These are phyloP conservation scores for Drosophila nigromelanica DNA, from an alignment of 1,140 invertebrate species.

Conservation along the genomic window DNA sequence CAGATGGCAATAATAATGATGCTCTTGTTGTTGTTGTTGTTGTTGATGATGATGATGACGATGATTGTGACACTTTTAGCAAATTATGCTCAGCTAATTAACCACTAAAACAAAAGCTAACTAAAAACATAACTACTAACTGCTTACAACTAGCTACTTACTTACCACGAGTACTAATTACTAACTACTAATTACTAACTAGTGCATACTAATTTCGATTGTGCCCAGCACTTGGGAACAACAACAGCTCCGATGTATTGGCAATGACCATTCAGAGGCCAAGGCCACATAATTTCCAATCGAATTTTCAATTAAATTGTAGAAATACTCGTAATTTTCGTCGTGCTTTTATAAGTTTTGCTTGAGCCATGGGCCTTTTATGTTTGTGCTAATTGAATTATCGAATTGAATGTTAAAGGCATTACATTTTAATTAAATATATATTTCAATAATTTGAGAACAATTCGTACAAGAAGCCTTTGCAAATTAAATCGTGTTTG, in stretches of 20 bases:
- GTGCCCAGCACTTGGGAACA: background rate
- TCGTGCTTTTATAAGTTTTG: constrained; percentile 49
- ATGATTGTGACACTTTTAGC: constrained; percentile 28
- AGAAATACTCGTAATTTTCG: constrained; percentile 32
- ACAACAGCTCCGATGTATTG: constrained; percentile 7
- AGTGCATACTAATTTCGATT: constrained; percentile 3
- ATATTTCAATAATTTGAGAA: constrained; percentile 6
- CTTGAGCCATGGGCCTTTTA: constrained; percentile 35
- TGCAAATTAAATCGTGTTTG: constrained; percentile 29
- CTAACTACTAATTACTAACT: background rate
- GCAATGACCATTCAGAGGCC: constrained; percentile 26
- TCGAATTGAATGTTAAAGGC: constrained; percentile 26
- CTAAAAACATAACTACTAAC: constrained; percentile 26
- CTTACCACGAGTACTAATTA: constrained; percentile 12
- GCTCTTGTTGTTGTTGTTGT: constrained; percentile 38
- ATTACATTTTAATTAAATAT: constrained; percentile 27
- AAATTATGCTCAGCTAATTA: constrained; percentile 29
- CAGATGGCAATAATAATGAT: constrained; percentile 38
- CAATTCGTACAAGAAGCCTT: constrained; percentile 15
- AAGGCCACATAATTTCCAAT: constrained; percentile 32
- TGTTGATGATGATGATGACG: constrained; percentile 58
- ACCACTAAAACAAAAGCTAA: no score
- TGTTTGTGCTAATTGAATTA: constrained; percentile 26
- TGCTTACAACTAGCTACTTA: constrained; percentile 16
- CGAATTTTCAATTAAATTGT: constrained; percentile 30